Percentiles rank a stretch among this genome's conserved stretches.
These are phyloP conservation scores for Parazoanthus swiftii DNA, from an alignment of 92 coral and sea anemone genomes.

Conservation along the genomic window DNA sequence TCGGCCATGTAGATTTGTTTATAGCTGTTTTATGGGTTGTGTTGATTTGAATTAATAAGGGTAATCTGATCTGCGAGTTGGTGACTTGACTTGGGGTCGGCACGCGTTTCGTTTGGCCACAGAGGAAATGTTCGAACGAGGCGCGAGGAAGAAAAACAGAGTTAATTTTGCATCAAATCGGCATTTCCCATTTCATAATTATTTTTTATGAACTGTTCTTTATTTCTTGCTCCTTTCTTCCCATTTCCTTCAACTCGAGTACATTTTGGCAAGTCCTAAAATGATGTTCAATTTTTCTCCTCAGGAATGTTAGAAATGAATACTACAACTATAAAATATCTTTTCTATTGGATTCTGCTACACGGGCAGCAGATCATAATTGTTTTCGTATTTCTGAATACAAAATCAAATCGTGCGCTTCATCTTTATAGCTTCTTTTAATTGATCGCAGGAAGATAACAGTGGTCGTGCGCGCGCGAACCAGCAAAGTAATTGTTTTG, in stretches of 20 bases:
- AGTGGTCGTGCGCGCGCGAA: conserved; percentile 5
- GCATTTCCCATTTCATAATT: conserved; percentile 22
- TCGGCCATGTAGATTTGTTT: conserved; percentile 57
- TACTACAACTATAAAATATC: neutral
- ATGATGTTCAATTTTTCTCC: no score
- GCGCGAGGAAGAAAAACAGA: conserved; percentile 27
- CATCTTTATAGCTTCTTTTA: conserved; percentile 17
- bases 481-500: conserved; percentile 33
- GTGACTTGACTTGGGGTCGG: conserved; percentile 34
- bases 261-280: neutral
- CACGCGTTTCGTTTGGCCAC: conserved; percentile 70
- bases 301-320: neutral
- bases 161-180: conserved; percentile 46
- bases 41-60: conserved; percentile 72
- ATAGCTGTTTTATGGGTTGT: conserved; percentile 62
- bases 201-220: neutral
- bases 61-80: conserved; percentile 61
- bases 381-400: neutral
- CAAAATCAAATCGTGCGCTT: neutral
- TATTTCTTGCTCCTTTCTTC: neutral
- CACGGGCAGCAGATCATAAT: neutral
- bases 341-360: conserved; percentile 1
- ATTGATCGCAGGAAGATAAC: conserved; percentile 2
- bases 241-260: neutral
- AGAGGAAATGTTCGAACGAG: conserved; percentile 70